Evolutionary conservation across 92 coral and sea anemone species (phyloP).

Genomic region (Siderastrea radians): DNA sequence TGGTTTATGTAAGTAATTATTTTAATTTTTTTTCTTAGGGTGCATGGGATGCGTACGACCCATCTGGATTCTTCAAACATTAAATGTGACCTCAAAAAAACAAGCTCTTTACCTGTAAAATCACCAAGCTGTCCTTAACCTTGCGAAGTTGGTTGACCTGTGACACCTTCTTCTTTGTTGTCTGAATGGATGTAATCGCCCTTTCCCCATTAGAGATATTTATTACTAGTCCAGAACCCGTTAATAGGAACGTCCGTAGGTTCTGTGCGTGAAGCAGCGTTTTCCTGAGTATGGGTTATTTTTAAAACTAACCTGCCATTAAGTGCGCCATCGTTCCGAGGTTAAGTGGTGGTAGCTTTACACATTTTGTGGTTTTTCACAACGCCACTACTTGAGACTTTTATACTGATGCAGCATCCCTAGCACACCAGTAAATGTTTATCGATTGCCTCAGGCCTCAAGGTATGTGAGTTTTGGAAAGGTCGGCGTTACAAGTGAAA

Average conservation of each 20-base stretch:
- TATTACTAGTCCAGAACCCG: neutral
- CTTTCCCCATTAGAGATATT: neutral
- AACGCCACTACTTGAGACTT: too few relatives aligned
- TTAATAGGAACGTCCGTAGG: neutral
- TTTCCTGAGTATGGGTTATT: too few relatives aligned
- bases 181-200: neutral
- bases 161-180: neutral
- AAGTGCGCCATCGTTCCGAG: too few relatives aligned
- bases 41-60: slow-evolving; percentile 84
- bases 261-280: neutral
- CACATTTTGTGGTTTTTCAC: too few relatives aligned
- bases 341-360: too few relatives aligned
- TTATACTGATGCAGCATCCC: too few relatives aligned
- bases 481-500: too few relatives aligned
- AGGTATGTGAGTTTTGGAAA: too few relatives aligned
- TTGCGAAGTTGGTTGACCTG: neutral
- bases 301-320: too few relatives aligned
- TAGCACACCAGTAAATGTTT: too few relatives aligned
- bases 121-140: neutral
- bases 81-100: slow-evolving; percentile 16
- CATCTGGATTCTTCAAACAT: slow-evolving; percentile 64
- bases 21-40: slow-evolving; percentile 38
- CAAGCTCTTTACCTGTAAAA: neutral
- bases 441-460: too few relatives aligned
- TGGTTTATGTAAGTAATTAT: neutral